phyloP scores from a whole-genome alignment of 1,140 invertebrate genomes.

The Copidosoma floridanum region DNA sequence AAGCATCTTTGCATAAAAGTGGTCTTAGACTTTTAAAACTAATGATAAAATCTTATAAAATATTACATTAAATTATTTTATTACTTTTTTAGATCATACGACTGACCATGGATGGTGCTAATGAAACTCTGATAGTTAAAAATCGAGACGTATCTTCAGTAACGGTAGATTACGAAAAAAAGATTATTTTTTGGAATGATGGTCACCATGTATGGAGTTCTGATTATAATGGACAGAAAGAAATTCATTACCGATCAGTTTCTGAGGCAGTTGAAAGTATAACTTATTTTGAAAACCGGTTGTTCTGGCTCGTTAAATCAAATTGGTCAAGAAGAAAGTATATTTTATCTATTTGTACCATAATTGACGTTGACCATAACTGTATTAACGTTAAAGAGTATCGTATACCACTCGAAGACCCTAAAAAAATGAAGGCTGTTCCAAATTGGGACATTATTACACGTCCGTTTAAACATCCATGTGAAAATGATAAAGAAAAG shows the following conservation, averaged over 20 bases:
- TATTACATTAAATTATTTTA: too few relatives aligned
- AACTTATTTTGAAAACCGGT: neutral
- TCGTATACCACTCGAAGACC: neutral
- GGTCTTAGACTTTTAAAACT: too few relatives aligned
- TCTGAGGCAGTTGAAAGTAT: neutral
- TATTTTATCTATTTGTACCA: too few relatives aligned
- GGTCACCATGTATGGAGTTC: neutral
- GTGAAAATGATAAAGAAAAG: neutral
- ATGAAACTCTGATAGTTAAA: neutral
- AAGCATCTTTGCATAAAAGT: too few relatives aligned
- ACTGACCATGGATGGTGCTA: conserved; percentile 1
- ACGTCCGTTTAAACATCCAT: neutral
- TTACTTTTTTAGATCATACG: conserved; percentile 1
- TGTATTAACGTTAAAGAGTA: neutral
- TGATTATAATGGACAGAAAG: neutral
- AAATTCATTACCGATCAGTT: neutral
- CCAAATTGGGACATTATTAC: neutral
- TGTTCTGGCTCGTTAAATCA: conserved; percentile 4
- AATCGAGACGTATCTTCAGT: neutral
- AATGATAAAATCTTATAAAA: too few relatives aligned
- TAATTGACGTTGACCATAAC: too few relatives aligned
- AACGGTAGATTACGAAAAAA: neutral
- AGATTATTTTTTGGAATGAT: neutral
- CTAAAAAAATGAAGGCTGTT: neutral
- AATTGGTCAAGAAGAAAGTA: neutral